A percentile compares a stretch with the other conserved stretches of the same genome.
Evolutionary conservation across 1,140 invertebrate species (phyloP).

Genomic region (Xylocopa sonorina): DNA sequence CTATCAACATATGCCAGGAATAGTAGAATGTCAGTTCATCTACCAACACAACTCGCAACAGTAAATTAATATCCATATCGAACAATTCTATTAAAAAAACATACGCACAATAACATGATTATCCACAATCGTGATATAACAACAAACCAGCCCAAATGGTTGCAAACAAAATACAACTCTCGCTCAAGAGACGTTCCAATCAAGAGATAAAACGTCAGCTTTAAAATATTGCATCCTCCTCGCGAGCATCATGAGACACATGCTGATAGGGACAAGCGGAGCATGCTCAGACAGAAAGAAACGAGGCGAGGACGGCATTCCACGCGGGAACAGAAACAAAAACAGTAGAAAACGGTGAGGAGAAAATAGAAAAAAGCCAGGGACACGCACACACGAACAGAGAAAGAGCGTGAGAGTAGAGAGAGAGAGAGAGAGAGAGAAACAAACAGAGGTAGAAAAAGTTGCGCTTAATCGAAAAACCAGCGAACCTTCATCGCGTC

Average conservation of each 20-base stretch:
- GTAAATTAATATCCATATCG: background rate
- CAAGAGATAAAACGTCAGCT: background rate
- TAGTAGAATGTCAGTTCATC: background rate
- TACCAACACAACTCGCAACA: background rate
- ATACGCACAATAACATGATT: too few species aligned
- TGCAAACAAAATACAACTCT: background rate
- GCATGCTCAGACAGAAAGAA: background rate
- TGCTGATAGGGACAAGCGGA: slow-evolving; percentile 7
- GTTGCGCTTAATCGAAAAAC: slow-evolving; percentile 60
- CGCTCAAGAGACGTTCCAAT: background rate
- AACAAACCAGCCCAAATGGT: background rate
- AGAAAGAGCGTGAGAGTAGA: background rate
- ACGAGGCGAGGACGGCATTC: slow-evolving; percentile 27
- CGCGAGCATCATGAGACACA: background rate
- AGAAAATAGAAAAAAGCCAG: background rate
- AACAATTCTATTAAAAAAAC: background rate
- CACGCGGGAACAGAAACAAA: slow-evolving; percentile 4
- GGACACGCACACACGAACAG: too few species aligned
- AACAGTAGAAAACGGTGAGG: background rate
- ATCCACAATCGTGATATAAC: background rate
- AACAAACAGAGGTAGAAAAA: slow-evolving; percentile 20
- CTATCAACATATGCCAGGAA: background rate
- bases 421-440: background rate
- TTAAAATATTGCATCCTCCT: slow-evolving; percentile 16
- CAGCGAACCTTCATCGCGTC: slow-evolving; percentile 76